These are phyloP conservation scores for Rambutsinella grinnellia DNA, from an alignment of 2,888 invertebrate species.

Conservation along the genomic window DNA sequence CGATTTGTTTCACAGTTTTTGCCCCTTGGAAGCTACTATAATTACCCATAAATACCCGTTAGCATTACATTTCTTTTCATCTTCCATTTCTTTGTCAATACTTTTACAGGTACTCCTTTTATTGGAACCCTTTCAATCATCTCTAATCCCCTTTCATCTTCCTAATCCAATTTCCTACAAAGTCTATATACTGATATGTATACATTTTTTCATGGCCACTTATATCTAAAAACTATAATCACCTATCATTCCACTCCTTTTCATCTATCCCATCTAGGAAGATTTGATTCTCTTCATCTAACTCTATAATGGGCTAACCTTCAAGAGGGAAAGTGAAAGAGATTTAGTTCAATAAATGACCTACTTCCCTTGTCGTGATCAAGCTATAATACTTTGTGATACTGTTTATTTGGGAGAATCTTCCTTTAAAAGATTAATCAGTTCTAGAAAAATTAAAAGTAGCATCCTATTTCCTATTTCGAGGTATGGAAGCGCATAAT, in stretches of 20 bases:
- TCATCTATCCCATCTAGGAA: conserved; percentile 1
- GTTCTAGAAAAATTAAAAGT: too few relatives aligned
- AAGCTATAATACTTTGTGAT: background rate
- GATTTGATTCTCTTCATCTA: background rate
- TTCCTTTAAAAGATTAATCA: too few relatives aligned
- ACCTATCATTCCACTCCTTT: background rate
- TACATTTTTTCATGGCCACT: conserved; percentile 33
- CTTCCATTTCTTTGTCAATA: background rate
- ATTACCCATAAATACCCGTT: background rate
- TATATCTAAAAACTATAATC: background rate
- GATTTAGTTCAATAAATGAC: conserved; percentile 45
- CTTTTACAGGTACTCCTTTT: background rate
- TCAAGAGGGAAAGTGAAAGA: conserved; percentile 44
- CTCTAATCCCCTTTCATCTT: background rate
- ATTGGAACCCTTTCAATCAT: background rate
- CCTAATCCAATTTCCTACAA: background rate
- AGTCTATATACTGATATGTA: conserved; percentile 42
- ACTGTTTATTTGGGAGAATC: too few relatives aligned
- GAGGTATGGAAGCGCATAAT: background rate
- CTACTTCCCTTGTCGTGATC: conserved; percentile 45
- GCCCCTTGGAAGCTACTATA: background rate
- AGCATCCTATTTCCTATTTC: too few relatives aligned
- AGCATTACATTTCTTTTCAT: conserved; percentile 13
- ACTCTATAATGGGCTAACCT: conserved; percentile 7
- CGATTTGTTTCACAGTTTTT: background rate